Base-by-base conservation (phyloP, 2,797 vertebrate species). In the Xiphophorus birchmanni region DNA sequence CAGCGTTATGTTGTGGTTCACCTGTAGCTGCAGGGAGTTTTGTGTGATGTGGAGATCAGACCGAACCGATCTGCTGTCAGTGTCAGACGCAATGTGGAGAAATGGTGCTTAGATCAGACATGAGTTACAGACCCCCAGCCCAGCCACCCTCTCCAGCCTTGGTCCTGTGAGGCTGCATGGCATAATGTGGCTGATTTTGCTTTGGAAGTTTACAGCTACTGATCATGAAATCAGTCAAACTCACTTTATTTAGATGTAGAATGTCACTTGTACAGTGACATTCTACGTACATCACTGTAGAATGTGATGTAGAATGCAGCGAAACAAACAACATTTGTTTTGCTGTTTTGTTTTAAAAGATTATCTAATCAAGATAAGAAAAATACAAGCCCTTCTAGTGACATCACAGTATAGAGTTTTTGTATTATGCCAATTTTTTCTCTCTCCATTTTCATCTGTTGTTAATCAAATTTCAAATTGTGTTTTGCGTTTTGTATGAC, bases 1-100 rank as follows among this genome's bases (percentile, higher is more conserved):
- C 15, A 74, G 47, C 10, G 5, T 69, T 35, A 78, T 77, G 80
- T 60, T 76, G 71, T 58, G 23, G 63, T 74, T 76, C 56, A 7
- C 72, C 74, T 69, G 26, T 5, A 7, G 23, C 56, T 67, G 71
- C 52, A 60, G 37, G 42, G 37, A 69, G 4, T 11, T 26, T 42
- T 23, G 40, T 42, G 23, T 40, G 21, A 67, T 67, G 65, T 65
- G 18, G 32, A 21, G 63, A 65, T 37, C 35, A 65, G 17, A 37
- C 32, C 1, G 32, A 37, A 17, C 17, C 0, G 17, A 65, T 65
- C 32, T 29, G 23, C 65, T 67, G 35, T 23, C 35, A 11, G 63
- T 67, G 21, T 67, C 65, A 69, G 65, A 42, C 18, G 21, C 40
- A 26, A 69, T 42, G 26, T 29, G 40, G 23, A 69, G 37, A 26